phyloP scores from a whole-genome alignment of 2,797 vertebrate genomes.

The Oceanodroma leucorhoa region DNA sequence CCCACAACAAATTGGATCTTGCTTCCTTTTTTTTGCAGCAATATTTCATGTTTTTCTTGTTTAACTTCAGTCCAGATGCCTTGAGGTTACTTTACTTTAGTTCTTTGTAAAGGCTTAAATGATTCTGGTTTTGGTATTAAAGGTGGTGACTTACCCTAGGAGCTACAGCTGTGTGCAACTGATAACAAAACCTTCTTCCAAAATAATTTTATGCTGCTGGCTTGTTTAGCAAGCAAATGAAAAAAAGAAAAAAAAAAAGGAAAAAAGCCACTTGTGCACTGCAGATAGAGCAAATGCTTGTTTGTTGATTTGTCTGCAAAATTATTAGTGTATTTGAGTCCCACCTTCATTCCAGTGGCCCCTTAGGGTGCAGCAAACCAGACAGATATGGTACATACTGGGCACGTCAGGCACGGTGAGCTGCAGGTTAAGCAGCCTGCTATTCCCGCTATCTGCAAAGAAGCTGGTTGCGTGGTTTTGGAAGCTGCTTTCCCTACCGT shows the following conservation, averaged over 20 bases:
- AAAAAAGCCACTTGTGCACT: background rate
- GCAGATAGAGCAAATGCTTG: background rate
- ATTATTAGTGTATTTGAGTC: background rate
- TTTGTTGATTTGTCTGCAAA: background rate
- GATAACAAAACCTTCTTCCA: background rate
- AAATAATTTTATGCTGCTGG: background rate
- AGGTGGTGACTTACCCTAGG: background rate
- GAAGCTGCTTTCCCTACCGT: background rate
- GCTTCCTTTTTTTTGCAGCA: background rate
- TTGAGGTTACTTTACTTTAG: background rate
- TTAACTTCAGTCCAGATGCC: background rate
- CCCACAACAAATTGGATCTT: background rate
- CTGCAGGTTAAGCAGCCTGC: background rate
- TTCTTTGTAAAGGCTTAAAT: background rate
- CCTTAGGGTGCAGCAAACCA: background rate
- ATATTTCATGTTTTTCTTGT: background rate
- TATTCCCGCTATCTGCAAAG: background rate
- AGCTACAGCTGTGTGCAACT: background rate
- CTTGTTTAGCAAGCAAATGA: background rate
- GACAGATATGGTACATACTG: background rate
- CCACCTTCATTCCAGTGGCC: background rate
- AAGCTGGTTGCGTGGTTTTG: background rate
- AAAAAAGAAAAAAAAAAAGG: background rate
- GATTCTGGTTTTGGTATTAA: background rate
- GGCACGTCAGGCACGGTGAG: background rate